These are phyloP conservation scores for Canis aureus DNA, from an alignment of 2,113 vertebrate genomes.

Conservation along the genomic window DNA sequence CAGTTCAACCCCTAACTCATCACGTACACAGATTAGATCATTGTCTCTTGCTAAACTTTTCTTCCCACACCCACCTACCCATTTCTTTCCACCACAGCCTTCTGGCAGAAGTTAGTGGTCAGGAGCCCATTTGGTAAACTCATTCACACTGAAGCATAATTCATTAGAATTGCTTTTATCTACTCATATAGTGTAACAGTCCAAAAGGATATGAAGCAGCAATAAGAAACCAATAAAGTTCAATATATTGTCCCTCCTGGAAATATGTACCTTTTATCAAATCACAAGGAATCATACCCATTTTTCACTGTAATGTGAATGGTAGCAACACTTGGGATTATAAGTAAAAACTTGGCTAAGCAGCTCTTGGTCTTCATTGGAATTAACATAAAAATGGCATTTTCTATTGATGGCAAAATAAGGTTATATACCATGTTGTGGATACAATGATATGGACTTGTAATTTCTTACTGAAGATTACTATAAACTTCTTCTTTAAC, in stretches of 20 bases:
- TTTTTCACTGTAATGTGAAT: not conserved
- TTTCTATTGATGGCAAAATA: conserved; percentile 25
- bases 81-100: not conserved
- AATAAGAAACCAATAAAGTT: not conserved
- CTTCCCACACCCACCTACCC: not conserved
- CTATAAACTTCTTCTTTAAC: conserved; percentile 25
- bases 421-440: not conserved
- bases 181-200: not conserved
- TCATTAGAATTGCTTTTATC: not conserved
- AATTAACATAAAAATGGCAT: conserved; percentile 19
- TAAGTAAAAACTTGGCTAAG: not conserved
- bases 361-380: not conserved
- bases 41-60: not conserved
- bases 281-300: not conserved
- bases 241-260: not conserved
- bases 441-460: not conserved
- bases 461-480: not conserved
- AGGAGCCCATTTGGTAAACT: conserved; percentile 33
- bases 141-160: conserved; percentile 20
- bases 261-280: conserved; percentile 27
- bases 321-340: not conserved
- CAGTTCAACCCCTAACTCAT: not conserved
- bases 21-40: not conserved
- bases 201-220: not conserved
- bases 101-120: not conserved